Percentiles rank a stretch among this genome's conserved stretches.
These are phyloP conservation scores for Antheraea assamensis DNA, from an alignment of 2,888 invertebrate genomes.

Conservation along the genomic window DNA sequence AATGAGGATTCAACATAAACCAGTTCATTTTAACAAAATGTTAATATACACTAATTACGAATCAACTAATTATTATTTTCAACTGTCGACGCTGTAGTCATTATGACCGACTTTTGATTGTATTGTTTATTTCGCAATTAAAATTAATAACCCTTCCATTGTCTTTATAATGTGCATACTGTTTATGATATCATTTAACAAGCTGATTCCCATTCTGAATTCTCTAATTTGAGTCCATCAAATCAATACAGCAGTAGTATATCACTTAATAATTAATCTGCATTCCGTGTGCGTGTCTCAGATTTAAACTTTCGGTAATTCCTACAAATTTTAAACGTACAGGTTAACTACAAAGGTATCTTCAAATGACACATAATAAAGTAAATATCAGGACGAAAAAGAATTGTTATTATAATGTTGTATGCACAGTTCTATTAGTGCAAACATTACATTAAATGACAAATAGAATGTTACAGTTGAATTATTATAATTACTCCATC, in stretches of 20 bases:
- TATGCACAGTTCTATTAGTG: not conserved
- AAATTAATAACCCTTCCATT: not conserved
- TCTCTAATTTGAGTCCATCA: no score
- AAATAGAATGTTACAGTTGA: not conserved
- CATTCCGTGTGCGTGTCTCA: no score
- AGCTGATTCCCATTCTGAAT: not conserved
- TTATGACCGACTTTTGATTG: not conserved
- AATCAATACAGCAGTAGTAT: no score
- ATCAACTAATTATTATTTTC: not conserved
- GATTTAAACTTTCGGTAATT: no score
- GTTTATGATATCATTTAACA: not conserved
- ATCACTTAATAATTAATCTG: no score
- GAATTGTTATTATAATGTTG: not conserved
- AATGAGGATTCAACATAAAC: no score
- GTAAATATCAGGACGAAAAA: not conserved
- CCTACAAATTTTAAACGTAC: no score
- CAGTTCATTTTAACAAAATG: no score
- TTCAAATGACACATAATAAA: not conserved
- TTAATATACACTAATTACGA: no score
- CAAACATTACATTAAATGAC: not conserved
- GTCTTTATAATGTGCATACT: not conserved
- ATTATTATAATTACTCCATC: slow-evolving; percentile 1
- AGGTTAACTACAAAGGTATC: no score
- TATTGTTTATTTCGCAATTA: not conserved
- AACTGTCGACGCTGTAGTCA: not conserved